Evolutionary conservation across 2,888 invertebrate genomes (phyloP).

Genomic region (Dasysyrphus tricinctus): DNA sequence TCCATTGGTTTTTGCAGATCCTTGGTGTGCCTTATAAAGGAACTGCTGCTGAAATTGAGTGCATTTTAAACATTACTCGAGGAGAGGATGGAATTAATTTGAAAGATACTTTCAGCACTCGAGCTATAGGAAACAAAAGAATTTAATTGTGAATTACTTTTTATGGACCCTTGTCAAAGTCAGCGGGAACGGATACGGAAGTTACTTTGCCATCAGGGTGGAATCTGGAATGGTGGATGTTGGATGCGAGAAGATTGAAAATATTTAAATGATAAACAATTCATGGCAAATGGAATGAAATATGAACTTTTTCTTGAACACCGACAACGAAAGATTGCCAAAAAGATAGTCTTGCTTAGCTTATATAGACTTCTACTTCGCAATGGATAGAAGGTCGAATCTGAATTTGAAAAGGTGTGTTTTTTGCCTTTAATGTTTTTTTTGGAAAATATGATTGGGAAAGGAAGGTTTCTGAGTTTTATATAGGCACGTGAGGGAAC

Average conservation of each 20-base stretch:
- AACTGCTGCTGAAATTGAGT: slow-evolving; percentile 35
- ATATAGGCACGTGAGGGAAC: not conserved
- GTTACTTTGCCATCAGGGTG: not conserved
- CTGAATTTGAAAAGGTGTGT: slow-evolving; percentile 33
- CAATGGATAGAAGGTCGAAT: slow-evolving; percentile 11
- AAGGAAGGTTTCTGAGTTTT: not conserved
- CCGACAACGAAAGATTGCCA: slow-evolving; percentile 17
- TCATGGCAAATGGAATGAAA: slow-evolving; percentile 50
- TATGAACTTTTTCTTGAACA: slow-evolving; percentile 32
- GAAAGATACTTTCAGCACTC: slow-evolving; percentile 41
- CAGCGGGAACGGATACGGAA: not conserved
- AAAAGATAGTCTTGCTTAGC: not conserved
- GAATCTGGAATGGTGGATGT: not conserved
- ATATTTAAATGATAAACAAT: slow-evolving; percentile 53
- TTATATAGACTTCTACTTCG: no score
- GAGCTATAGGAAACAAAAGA: slow-evolving; percentile 19
- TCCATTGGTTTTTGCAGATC: slow-evolving; percentile 15
- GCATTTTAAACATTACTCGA: slow-evolving; percentile 55
- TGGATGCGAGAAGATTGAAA: not conserved
- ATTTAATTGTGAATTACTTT: slow-evolving; percentile 51
- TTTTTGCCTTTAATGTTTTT: not conserved
- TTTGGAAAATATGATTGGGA: slow-evolving; percentile 3
- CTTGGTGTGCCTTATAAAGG: not conserved
- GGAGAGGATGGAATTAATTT: slow-evolving; percentile 53
- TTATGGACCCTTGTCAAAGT: slow-evolving; percentile 46